Percentiles rank a stretch among this genome's conserved stretches.
Evolutionary conservation across 1,140 invertebrate genomes (phyloP).

Genomic region (Trichonephila inaurata): DNA sequence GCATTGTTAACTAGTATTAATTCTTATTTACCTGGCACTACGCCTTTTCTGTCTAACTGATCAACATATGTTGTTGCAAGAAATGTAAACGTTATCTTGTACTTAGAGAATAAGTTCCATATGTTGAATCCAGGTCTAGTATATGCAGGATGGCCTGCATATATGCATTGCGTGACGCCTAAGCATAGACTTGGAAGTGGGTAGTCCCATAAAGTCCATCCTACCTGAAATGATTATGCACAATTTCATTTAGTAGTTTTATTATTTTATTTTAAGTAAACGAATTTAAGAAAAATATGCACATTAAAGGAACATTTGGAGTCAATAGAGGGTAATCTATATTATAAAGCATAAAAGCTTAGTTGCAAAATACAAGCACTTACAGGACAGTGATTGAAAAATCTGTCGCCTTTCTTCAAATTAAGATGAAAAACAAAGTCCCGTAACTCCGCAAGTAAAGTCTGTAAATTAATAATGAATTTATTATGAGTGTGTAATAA

Average conservation of each 20-base stretch:
- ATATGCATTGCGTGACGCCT: slow-evolving; percentile 40
- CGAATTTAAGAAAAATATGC: neutral
- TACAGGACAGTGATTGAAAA: slow-evolving; percentile 43
- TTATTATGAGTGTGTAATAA: neutral
- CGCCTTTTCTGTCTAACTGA: neutral
- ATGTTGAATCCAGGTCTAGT: neutral
- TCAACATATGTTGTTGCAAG: neutral
- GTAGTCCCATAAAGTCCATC: slow-evolving; percentile 46
- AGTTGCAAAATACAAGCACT: neutral
- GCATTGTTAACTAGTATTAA: neutral
- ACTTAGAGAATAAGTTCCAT: slow-evolving; percentile 24
- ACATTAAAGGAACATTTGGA: too few species aligned
- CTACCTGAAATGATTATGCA: neutral
- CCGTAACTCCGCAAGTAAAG: neutral
- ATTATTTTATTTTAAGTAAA: neutral
- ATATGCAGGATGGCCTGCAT: neutral
- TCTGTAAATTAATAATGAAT: neutral
- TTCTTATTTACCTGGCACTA: slow-evolving; percentile 40
- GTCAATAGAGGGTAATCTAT: too few species aligned
- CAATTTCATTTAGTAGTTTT: neutral
- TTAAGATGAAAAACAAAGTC: slow-evolving; percentile 20
- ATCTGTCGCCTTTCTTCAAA: slow-evolving; percentile 40
- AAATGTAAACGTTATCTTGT: slow-evolving; percentile 18
- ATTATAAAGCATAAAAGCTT: neutral
- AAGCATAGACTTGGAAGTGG: neutral